Evolutionary conservation across 2,888 invertebrate genomes (phyloP).

Genomic region (Microctonus aethiopoides): DNA sequence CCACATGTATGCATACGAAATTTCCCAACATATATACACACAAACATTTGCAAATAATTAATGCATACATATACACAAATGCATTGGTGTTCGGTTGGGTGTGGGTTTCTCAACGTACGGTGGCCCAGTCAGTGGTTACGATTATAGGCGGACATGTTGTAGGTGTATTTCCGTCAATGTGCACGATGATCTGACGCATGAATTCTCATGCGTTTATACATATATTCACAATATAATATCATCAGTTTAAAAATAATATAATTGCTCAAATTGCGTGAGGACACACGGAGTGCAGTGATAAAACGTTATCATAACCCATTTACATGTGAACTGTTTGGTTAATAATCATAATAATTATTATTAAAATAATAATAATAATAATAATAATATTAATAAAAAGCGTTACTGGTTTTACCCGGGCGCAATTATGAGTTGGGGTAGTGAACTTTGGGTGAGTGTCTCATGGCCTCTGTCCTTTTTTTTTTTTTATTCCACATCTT

Average conservation of each 20-base stretch:
- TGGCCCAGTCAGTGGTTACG: slow-evolving; percentile 61
- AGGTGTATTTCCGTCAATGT: slow-evolving; percentile 52
- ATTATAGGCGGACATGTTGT: slow-evolving; percentile 60
- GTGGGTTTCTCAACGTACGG: slow-evolving; percentile 40
- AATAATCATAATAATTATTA: slow-evolving; percentile 17
- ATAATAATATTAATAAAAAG: slow-evolving; percentile 25
- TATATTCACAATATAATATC: background rate
- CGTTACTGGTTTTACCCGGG: slow-evolving; percentile 45
- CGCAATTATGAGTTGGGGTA: slow-evolving; percentile 68
- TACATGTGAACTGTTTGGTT: slow-evolving; percentile 39
- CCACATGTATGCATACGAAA: too few species aligned
- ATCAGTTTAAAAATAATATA: slow-evolving; percentile 12
- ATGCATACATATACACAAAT: background rate
- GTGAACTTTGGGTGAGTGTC: slow-evolving; percentile 68
- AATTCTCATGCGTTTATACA: slow-evolving; percentile 46
- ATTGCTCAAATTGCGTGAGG: slow-evolving; percentile 2
- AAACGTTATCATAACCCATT: slow-evolving; percentile 26
- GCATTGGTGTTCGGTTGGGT: slow-evolving; percentile 10
- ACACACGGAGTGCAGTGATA: slow-evolving; percentile 18
- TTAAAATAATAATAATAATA: too few species aligned
- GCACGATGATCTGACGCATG: slow-evolving; percentile 56
- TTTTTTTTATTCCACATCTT: background rate
- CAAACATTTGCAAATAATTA: too few species aligned
- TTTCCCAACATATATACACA: too few species aligned
- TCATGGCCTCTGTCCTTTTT: slow-evolving; percentile 20